These are phyloP conservation scores for Linnaemya vulpina DNA, from an alignment of 2,888 invertebrate species.

Conservation along the genomic window DNA sequence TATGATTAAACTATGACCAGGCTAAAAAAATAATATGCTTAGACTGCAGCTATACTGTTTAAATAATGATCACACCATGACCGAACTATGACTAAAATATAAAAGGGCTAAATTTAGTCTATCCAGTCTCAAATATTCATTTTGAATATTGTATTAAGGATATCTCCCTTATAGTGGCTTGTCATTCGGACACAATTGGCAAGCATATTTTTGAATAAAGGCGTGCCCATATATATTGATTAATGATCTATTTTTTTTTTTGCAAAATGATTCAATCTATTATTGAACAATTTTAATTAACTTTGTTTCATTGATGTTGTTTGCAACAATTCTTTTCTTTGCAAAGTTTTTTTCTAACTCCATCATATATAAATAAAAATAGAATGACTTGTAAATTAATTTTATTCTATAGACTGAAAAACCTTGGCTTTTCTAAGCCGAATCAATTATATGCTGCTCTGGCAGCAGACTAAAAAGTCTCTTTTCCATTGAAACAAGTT, in stretches of 20 bases:
- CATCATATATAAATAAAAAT: neutral
- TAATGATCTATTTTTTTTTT: neutral
- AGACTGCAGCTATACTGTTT: neutral
- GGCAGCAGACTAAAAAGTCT: slow-evolving; percentile 8
- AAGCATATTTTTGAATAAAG: neutral
- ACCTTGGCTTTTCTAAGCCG: slow-evolving; percentile 27
- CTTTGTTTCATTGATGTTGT: neutral
- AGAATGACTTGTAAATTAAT: slow-evolving; percentile 21
- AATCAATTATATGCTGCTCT: slow-evolving; percentile 31
- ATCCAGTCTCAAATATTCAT: too few species aligned
- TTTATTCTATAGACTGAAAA: slow-evolving; percentile 1
- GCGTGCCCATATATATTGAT: neutral
- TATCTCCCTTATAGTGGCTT: too few species aligned
- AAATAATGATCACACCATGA: neutral
- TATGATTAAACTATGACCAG: slow-evolving; percentile 4
- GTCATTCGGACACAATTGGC: neutral
- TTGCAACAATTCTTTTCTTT: neutral
- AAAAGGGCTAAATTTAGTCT: neutral
- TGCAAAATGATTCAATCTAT: neutral
- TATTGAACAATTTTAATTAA: neutral
- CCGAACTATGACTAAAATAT: neutral
- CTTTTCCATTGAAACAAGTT: slow-evolving; percentile 39
- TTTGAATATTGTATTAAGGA: too few species aligned
- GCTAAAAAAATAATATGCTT: too few species aligned
- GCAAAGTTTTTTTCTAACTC: neutral